Percentiles rank a stretch among this genome's conserved stretches.
Evolutionary conservation across 2,797 vertebrate genomes (phyloP).

Genomic region (Ctenopoma multispine): DNA sequence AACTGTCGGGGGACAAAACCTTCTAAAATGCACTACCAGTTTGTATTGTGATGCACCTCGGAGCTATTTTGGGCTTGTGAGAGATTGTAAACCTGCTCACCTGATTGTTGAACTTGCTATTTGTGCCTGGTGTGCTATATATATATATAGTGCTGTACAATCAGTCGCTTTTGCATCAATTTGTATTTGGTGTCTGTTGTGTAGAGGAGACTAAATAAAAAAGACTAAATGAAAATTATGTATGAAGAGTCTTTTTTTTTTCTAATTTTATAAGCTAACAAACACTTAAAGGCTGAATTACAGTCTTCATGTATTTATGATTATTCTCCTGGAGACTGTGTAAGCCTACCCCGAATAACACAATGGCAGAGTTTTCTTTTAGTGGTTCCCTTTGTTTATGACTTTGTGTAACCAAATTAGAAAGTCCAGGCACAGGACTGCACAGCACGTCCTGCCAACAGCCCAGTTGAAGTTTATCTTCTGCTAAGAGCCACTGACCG

Average conservation of each 20-base stretch:
- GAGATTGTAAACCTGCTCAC: conserved; percentile 52
- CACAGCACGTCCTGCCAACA: conserved; percentile 54
- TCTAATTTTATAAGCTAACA: background rate
- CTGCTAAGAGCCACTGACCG: conserved; percentile 53
- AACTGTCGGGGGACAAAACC: conserved; percentile 66
- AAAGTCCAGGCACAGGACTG: conserved; percentile 55
- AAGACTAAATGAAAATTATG: too few species aligned
- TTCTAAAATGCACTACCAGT: conserved; percentile 57
- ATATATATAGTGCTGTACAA: background rate
- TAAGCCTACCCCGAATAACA: conserved; percentile 33
- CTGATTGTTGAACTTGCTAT: conserved; percentile 15
- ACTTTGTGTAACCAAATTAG: conserved; percentile 39
- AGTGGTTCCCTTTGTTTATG: conserved; percentile 39
- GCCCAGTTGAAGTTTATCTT: conserved; percentile 55
- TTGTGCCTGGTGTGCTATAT: conserved; percentile 6
- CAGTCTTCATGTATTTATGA: conserved; percentile 27
- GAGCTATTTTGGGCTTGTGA: conserved; percentile 71
- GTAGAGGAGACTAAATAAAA: accelerated
- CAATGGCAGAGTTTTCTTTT: conserved; percentile 35
- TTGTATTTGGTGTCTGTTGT: background rate
- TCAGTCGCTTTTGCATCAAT: background rate
- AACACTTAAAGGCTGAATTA: conserved; percentile 9
- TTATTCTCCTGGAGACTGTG: conserved; percentile 13
- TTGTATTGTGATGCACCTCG: conserved; percentile 65
- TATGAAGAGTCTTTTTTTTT: too few species aligned